Evolutionary conservation across 2,113 vertebrate genomes (phyloP).

Genomic region (Ahaetulla prasina): DNA sequence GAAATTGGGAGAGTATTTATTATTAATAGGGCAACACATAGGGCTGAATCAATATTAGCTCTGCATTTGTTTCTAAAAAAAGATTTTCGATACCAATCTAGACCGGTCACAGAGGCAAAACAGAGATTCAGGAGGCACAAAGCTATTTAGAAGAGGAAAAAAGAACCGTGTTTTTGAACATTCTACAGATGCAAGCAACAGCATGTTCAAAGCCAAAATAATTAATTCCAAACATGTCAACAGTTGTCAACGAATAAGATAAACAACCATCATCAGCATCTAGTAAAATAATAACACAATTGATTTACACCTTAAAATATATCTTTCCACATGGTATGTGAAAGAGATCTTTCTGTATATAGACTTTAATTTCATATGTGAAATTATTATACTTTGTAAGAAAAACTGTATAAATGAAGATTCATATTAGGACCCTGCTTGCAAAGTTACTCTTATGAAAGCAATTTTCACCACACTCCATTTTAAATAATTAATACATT

Average conservation of each 20-base stretch:
- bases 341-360: neutral
- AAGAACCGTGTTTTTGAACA: neutral
- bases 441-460: neutral
- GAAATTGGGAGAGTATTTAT: constrained; percentile 26
- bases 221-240: constrained; percentile 2
- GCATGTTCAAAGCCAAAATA: constrained; percentile 26
- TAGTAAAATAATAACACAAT: neutral
- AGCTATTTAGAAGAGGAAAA: constrained; percentile 7
- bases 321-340: neutral
- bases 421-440: neutral
- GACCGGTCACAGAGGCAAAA: constrained; percentile 40
- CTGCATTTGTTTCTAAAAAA: constrained; percentile 34
- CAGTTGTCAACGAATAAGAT: neutral
- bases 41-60: constrained; percentile 49
- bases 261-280: neutral
- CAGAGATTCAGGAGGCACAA: constrained; percentile 12
- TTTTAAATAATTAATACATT: neutral
- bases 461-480: neutral
- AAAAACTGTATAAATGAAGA: neutral
- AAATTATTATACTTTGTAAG: neutral
- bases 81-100: constrained; percentile 49
- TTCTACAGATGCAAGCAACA: constrained; percentile 6
- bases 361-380: neutral
- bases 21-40: constrained; percentile 39
- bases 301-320: neutral